Evolutionary conservation across 1,140 invertebrate species (phyloP), one percentile per base, ranked within the genome.

Genomic region (Muscidifurax raptorellus): DNA sequence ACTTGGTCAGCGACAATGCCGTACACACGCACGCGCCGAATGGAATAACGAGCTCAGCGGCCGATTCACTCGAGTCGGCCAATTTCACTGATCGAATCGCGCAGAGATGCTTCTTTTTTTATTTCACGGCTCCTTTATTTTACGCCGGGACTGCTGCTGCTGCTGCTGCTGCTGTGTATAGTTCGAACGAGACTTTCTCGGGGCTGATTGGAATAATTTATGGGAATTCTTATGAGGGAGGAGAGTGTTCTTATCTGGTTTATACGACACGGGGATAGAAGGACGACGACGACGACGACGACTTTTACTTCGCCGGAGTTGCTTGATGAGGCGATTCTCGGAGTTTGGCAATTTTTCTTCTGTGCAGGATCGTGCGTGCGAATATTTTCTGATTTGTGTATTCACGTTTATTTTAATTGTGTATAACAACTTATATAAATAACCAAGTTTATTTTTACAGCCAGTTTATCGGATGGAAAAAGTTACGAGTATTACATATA

Each of bases 1-100:
- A 84, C 83, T 80, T 89, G 90, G 90, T 91, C 90, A 91, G 88
- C 87, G 86, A 85, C 87, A 88, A 91, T 91, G 90, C 90, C 87
- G 88, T 59, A n/a, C 44, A 15, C 1, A 83, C 40, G 72, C 78
- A n/a, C 22, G 22, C n/a, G 52, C 36, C 32, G 5, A 40, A 10
- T 66, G 40, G 36, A 80, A 75, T 81, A 81, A 85, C 67, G 66
- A 84, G 36, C 52, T 4, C 52, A 59, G 79, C 75, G 86, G 74
- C 47, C 84, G 82, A 86, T 86, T 77, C 84, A 85, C 82, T 64
- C 22, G 64, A 81, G 77, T 32, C 81, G 82, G 80, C 83, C 78
- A 83, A 87, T 87, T 89, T 77, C 80, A 59, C 22, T 79, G 44
- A 80, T 76, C 79, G 80, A 76, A 77, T 83, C 64, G 28, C 59